Percentiles rank a stretch among this genome's conserved stretches.
These are phyloP conservation scores for Aplocera efformata DNA, from an alignment of 2,888 invertebrate species.

Conservation along the genomic window DNA sequence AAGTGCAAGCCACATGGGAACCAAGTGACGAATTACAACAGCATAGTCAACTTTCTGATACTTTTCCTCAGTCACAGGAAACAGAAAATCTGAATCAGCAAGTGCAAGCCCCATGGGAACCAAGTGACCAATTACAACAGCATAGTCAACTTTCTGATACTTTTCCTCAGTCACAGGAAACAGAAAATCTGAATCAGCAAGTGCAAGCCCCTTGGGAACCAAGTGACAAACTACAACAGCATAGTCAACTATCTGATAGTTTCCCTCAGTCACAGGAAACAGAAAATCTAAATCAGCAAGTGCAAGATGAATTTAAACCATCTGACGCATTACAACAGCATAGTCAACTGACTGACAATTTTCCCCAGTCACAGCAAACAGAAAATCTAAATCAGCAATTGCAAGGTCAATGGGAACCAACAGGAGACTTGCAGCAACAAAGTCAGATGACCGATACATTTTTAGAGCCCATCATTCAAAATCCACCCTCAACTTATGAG, in stretches of 20 bases:
- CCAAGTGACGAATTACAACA: constrained; percentile 13
- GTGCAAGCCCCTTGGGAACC: constrained; percentile 11
- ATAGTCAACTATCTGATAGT: constrained; percentile 9
- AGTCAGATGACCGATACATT: constrained; percentile 8
- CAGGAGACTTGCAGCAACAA: constrained; percentile 12
- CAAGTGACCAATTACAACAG: not conserved
- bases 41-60: constrained; percentile 10
- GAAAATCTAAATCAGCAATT: not conserved
- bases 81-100: constrained; percentile 3
- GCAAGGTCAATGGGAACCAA: constrained; percentile 2
- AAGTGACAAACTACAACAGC: constrained; percentile 12
- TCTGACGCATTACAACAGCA: constrained; percentile 6
- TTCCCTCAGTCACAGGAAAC: constrained; percentile 3
- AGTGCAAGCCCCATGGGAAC: constrained; percentile 6
- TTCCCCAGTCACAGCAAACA: not conserved
- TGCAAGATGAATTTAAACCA: constrained; percentile 12
- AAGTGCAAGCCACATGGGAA: constrained; percentile 10
- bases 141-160: constrained; percentile 1
- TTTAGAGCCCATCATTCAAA: constrained; percentile 3
- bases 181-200: constrained; percentile 1
- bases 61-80: constrained; percentile 3
- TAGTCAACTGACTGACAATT: constrained; percentile 1
- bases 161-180: no score
- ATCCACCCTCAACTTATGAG: not conserved
- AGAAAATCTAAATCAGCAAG: constrained; percentile 8